Conservation (phyloP, 1,140 invertebrate species). For the Lasioglossum baleicum region DNA sequence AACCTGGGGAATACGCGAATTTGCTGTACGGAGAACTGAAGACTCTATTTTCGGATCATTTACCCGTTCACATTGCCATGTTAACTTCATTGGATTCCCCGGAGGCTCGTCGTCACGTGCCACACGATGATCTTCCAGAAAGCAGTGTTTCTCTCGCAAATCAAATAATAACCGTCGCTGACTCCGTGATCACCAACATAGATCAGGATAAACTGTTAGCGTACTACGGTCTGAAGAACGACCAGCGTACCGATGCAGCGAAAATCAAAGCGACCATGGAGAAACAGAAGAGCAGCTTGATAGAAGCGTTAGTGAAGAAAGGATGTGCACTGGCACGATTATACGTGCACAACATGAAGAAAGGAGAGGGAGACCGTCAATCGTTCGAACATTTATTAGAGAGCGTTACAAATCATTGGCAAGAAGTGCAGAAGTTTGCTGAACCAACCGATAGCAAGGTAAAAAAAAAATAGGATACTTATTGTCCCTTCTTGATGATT, state of each 20-base stretch:
- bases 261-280: conserved; percentile 93
- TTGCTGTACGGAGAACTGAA: conserved; percentile 88
- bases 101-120: conserved; percentile 78
- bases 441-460: conserved; percentile 90
- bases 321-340: conserved; percentile 87
- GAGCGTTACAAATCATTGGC: conserved; percentile 84
- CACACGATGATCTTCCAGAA: conserved; percentile 79
- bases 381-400: conserved; percentile 78
- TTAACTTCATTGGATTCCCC: conserved; percentile 87
- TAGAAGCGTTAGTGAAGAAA: conserved; percentile 89
- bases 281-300: conserved; percentile 87
- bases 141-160: conserved; percentile 81
- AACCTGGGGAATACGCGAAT: conserved; percentile 82
- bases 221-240: conserved; percentile 90
- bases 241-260: conserved; percentile 86
- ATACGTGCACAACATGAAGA: conserved; percentile 76
- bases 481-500: conserved; percentile 81
- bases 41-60: conserved; percentile 85
- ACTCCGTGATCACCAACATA: conserved; percentile 86
- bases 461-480: conserved; percentile 77
- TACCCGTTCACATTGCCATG: conserved; percentile 88
- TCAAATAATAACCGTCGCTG: conserved; percentile 82
- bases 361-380: conserved; percentile 62
- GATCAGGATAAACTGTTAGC: conserved; percentile 87
- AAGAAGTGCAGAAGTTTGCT: conserved; percentile 88